Percentiles rank a stretch among this genome's conserved stretches.
These are phyloP conservation scores for Heloderma charlesbogerti DNA, from an alignment of 2,113 vertebrate genomes.

Conservation along the genomic window DNA sequence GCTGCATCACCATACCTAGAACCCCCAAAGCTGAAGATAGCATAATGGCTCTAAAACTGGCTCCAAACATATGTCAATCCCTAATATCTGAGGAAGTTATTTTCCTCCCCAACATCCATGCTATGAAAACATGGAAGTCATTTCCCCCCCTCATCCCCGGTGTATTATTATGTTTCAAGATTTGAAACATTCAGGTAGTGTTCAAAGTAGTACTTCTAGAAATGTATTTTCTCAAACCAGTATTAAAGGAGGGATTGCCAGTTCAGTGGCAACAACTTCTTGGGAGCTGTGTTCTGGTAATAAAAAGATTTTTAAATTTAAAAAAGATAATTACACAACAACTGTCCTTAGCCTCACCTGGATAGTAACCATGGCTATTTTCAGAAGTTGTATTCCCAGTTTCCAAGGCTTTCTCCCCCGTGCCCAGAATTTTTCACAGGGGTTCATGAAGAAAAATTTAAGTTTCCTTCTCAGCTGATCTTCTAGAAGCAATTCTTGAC, in stretches of 20 bases:
- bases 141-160: not conserved
- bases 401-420: constrained; percentile 95
- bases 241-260: not conserved
- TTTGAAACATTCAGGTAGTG: not conserved
- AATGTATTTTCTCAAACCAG: not conserved
- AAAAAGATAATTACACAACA: not conserved
- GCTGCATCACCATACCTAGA: not conserved
- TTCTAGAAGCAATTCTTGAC: constrained; percentile 76
- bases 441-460: constrained; percentile 97
- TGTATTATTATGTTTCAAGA: not conserved
- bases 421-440: constrained; percentile 95
- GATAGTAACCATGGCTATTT: constrained; percentile 90
- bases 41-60: not conserved
- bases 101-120: not conserved
- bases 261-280: not conserved
- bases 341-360: constrained; percentile 79
- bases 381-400: constrained; percentile 90
- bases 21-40: not conserved
- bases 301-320: not conserved
- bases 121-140: not conserved
- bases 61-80: not conserved
- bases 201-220: not conserved
- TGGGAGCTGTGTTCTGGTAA: not conserved
- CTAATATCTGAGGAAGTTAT: not conserved
- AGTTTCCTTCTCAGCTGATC: constrained; percentile 90